Evolutionary conservation across 1,140 invertebrate genomes (phyloP).

Genomic region (Melitaea cinxia): DNA sequence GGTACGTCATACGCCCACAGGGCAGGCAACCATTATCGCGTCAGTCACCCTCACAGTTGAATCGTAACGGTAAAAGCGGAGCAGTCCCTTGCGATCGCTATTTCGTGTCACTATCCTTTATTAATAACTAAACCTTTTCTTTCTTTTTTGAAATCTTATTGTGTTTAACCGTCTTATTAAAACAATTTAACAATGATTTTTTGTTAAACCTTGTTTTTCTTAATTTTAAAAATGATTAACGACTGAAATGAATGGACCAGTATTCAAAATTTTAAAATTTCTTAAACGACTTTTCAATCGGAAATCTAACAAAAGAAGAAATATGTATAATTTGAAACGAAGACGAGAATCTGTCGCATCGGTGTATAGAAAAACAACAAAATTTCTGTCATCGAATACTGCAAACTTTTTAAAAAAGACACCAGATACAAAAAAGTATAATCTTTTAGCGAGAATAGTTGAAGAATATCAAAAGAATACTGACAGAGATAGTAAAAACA

Average conservation of each 20-base stretch:
- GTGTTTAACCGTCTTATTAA: neutral
- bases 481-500: slow-evolving; percentile 29
- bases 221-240: slow-evolving; percentile 24
- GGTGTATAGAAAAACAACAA: slow-evolving; percentile 70
- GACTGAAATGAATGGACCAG: slow-evolving; percentile 48
- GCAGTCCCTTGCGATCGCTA: slow-evolving; percentile 55
- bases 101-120: slow-evolving; percentile 44
- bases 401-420: slow-evolving; percentile 62
- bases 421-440: slow-evolving; percentile 60
- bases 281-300: slow-evolving; percentile 41
- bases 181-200: neutral
- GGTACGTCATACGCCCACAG: slow-evolving; percentile 54
- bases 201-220: neutral
- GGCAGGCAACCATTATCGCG: slow-evolving; percentile 67
- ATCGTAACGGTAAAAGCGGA: slow-evolving; percentile 60
- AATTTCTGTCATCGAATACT: slow-evolving; percentile 64
- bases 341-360: slow-evolving; percentile 70
- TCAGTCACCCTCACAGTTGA: slow-evolving; percentile 59
- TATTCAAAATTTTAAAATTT: slow-evolving; percentile 29
- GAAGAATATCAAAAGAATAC: slow-evolving; percentile 48
- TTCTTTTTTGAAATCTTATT: neutral
- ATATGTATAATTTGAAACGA: slow-evolving; percentile 62
- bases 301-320: slow-evolving; percentile 35
- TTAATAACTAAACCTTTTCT: neutral
- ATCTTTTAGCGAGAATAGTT: slow-evolving; percentile 49